phyloP scores from a whole-genome alignment of 35 echinoderm and acorn worm genomes.

The Ptychodera flava region DNA sequence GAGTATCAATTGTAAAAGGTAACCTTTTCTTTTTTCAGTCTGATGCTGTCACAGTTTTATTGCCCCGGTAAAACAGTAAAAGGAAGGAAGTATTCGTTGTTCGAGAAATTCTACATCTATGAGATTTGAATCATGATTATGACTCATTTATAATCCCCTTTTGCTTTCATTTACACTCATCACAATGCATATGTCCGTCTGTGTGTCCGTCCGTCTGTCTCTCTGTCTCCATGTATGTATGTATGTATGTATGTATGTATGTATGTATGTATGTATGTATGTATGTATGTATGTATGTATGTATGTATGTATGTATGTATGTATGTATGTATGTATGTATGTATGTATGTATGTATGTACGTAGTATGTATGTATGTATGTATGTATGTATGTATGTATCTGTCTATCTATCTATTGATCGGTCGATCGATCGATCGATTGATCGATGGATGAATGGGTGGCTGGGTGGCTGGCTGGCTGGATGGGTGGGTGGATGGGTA shows the following conservation, averaged over 20 bases:
- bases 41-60: no score
- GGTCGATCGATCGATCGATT: not conserved
- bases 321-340: slow-evolving; percentile 2
- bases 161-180: no score
- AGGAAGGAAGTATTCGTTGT: no score
- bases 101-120: no score
- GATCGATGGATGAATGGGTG: not conserved
- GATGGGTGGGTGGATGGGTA: not conserved
- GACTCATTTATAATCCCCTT: no score
- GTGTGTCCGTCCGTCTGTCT: not conserved
- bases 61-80: no score
- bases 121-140: no score
- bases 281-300: not conserved
- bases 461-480: not conserved
- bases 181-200: not conserved
- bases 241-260: not conserved
- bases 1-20: no score
- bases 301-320: not conserved
- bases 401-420: not conserved
- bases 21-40: no score
- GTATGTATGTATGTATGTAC: not conserved
- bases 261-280: slow-evolving; percentile 2
- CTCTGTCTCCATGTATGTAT: not conserved
- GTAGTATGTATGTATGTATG: not conserved
- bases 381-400: not conserved